Evolutionary conservation across 2,888 invertebrate genomes (phyloP).

Genomic region (Sinotaia quadrata): DNA sequence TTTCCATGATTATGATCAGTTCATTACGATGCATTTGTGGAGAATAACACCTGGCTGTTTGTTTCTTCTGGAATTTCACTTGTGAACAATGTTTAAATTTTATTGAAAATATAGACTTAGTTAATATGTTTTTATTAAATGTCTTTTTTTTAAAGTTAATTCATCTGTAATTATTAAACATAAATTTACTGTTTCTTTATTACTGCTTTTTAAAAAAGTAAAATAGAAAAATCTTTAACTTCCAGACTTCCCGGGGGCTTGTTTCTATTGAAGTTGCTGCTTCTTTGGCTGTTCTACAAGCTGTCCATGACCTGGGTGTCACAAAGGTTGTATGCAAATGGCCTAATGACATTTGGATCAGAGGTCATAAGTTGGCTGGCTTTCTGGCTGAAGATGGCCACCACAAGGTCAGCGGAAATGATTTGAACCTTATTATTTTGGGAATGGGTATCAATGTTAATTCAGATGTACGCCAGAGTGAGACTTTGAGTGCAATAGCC

Average conservation of each 20-base stretch:
- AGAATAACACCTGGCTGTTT: too few species aligned
- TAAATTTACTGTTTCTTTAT: not conserved
- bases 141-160: too few species aligned
- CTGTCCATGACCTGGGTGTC: constrained; percentile 37
- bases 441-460: constrained; percentile 56
- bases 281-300: constrained; percentile 43
- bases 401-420: constrained; percentile 23
- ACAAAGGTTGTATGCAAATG: constrained; percentile 45
- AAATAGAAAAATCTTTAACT: not conserved
- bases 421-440: constrained; percentile 34
- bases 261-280: constrained; percentile 43
- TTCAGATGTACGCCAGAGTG: constrained; percentile 42
- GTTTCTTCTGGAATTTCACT: too few species aligned
- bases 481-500: constrained; percentile 38
- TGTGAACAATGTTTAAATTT: too few species aligned
- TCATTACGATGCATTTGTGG: too few species aligned
- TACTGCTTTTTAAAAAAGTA: too few species aligned
- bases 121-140: too few species aligned
- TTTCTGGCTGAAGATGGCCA: constrained; percentile 48
- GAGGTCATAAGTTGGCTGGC: constrained; percentile 55
- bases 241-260: constrained; percentile 32
- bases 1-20: too few species aligned
- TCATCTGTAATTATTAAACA: not conserved
- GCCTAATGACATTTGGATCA: constrained; percentile 57
- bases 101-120: too few species aligned